Evolutionary conservation across 1,140 invertebrate genomes (phyloP).

Genomic region (Orchesella cincta): DNA sequence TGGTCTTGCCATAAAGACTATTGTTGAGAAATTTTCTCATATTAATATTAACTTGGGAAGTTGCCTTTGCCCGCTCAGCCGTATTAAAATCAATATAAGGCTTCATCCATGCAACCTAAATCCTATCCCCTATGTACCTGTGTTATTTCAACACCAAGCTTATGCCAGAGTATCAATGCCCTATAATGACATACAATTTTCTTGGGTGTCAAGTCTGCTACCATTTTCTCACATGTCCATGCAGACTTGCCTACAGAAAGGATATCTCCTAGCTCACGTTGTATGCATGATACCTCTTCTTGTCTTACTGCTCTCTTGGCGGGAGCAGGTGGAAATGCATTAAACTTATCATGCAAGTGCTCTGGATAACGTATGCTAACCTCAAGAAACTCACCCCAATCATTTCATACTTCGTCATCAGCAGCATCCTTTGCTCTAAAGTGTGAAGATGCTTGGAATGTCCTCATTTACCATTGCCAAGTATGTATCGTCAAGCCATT

Average conservation of each 20-base stretch:
- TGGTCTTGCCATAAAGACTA: not conserved
- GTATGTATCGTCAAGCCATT: conserved; percentile 54
- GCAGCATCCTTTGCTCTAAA: conserved; percentile 54
- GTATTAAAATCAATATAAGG: not conserved
- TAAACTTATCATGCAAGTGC: conserved; percentile 59
- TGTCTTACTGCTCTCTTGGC: conserved; percentile 50
- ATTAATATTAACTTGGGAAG: not conserved
- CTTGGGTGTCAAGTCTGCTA: not conserved
- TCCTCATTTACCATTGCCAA: conserved; percentile 37
- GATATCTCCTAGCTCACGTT: not conserved
- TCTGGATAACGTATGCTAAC: conserved; percentile 53
- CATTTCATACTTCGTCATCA: no score
- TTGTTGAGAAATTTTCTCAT: not conserved
- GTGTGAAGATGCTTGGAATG: conserved; percentile 39
- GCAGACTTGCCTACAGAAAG: not conserved
- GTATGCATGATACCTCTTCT: not conserved
- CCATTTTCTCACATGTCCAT: not conserved
- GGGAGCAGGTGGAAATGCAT: conserved; percentile 59
- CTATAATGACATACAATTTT: not conserved
- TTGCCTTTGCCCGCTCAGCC: not conserved
- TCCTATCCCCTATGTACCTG: not conserved
- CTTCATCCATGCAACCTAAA: not conserved
- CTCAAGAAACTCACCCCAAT: conserved; percentile 62
- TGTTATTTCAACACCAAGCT: not conserved
- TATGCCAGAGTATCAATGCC: not conserved